Evolutionary conservation across 2,797 vertebrate species (phyloP), one percentile per base, ranked within the genome.

Genomic region (Manis pentadactyla): DNA sequence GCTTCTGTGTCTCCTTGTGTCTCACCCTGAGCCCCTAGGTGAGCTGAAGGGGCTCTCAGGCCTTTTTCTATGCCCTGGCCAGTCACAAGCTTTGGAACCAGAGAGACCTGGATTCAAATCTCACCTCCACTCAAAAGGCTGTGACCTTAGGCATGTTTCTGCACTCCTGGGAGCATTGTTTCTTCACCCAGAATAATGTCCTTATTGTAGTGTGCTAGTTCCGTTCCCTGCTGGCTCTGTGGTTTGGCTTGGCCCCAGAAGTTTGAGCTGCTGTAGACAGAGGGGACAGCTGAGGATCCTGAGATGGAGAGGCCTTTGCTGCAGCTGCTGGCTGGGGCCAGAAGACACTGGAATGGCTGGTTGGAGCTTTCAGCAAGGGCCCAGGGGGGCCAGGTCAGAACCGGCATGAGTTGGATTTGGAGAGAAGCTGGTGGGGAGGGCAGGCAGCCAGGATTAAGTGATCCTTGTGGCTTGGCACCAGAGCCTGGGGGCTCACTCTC

Each of bases 231-330:
- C 27, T 84, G 77, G 37, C 87, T 95, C 92, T 61, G 82, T 90
- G 95, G 64, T 87, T 81, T 96, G 94, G 79, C 34, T 29, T 64
- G 55, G 69, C 37, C 37, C 66, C 83, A 89, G 88, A 86, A 94
- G 87, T 73, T 18, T 83, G 73, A 97, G 66, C 51, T 64, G 34
- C 82, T 46, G 18, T 3, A 8, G 87, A 19, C 34, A 11, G 61
- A 94, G 37, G 5, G 18, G 66, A 6, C 37, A 79, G 66, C 51
- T 73, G 39, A 53, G 37, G 71, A 79, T 94, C 89, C 79, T 86
- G 53, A 42, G 59, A 37, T 55, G 7, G 12, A 37, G 87, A 94
- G 49, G 71, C 34, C 57, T 55, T 82, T 59, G 87, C 81, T 90
- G 31, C 34, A 85, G 34, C 82, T 66, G 37, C 25, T 12, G 21